Conservation (phyloP, 2,797 vertebrate genomes). For the Pteropus rufus region DNA sequence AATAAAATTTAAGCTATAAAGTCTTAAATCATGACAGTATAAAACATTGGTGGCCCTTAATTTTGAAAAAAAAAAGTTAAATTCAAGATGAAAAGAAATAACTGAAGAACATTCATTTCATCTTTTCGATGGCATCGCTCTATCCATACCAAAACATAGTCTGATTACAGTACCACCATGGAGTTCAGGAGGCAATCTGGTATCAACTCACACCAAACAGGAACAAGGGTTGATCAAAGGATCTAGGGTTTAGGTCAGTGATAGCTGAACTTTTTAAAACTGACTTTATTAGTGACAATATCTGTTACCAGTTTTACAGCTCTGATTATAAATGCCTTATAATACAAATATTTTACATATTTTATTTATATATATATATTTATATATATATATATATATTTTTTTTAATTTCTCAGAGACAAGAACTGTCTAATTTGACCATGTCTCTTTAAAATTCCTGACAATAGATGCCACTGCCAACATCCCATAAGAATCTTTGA, state of each 20-base stretch:
- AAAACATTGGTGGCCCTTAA: background rate
- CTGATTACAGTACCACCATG: background rate
- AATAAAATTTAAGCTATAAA: constrained; percentile 49
- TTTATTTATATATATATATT: background rate
- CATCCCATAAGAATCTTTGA: background rate
- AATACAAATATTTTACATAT: background rate
- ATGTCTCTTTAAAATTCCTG: background rate
- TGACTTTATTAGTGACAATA: background rate
- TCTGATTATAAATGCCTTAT: background rate
- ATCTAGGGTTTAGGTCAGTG: background rate
- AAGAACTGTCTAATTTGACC: background rate
- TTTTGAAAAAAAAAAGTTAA: background rate
- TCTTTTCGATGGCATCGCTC: background rate
- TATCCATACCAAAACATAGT: background rate
- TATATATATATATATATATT: no score
- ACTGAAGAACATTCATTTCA: background rate
- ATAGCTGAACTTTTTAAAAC: background rate
- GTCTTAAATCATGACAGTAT: background rate
- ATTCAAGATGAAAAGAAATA: background rate
- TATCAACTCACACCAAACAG: background rate
- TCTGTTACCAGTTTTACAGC: background rate
- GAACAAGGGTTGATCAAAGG: background rate
- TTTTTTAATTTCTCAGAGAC: background rate
- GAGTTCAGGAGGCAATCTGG: background rate
- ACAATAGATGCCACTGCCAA: background rate